Evolutionary conservation across 2,797 vertebrate genomes (phyloP).

Genomic region (Sparus aurata): DNA sequence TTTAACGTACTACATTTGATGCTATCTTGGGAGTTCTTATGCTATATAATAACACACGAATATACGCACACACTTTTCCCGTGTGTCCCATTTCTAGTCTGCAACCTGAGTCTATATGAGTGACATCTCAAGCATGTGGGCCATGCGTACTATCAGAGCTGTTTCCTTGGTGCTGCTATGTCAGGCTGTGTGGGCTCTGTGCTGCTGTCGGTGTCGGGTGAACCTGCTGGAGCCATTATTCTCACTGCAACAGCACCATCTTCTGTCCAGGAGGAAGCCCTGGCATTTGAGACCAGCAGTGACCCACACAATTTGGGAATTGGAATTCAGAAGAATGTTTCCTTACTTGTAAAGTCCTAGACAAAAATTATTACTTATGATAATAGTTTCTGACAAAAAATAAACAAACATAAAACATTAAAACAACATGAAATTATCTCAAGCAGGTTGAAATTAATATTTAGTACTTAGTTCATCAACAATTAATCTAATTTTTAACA

Average conservation of each 20-base stretch:
- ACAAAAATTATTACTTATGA: too few relatives aligned
- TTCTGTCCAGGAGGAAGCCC: slow-evolving; percentile 33
- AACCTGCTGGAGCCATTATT: slow-evolving; percentile 15
- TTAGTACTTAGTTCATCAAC: too few relatives aligned
- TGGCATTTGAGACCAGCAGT: not conserved
- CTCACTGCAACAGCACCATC: slow-evolving; percentile 66
- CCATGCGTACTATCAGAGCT: slow-evolving; percentile 32
- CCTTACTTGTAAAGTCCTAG: too few relatives aligned
- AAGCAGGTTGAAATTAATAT: too few relatives aligned
- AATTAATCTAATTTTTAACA: too few relatives aligned
- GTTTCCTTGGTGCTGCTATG: slow-evolving; percentile 12
- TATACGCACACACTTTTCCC: not conserved
- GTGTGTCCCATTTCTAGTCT: slow-evolving; percentile 30
- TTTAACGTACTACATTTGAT: not conserved
- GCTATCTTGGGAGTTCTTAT: not conserved
- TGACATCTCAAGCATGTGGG: slow-evolving; percentile 49
- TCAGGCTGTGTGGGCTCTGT: not conserved
- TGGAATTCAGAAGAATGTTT: too few relatives aligned
- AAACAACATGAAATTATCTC: too few relatives aligned
- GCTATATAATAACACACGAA: slow-evolving; percentile 15
- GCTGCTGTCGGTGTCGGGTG: not conserved
- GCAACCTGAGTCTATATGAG: slow-evolving; percentile 54
- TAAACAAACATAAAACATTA: too few relatives aligned
- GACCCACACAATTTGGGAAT: too few relatives aligned
- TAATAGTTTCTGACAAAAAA: too few relatives aligned